Conservation (phyloP, 2,113 vertebrate species). For the Catharus bicknelli region DNA sequence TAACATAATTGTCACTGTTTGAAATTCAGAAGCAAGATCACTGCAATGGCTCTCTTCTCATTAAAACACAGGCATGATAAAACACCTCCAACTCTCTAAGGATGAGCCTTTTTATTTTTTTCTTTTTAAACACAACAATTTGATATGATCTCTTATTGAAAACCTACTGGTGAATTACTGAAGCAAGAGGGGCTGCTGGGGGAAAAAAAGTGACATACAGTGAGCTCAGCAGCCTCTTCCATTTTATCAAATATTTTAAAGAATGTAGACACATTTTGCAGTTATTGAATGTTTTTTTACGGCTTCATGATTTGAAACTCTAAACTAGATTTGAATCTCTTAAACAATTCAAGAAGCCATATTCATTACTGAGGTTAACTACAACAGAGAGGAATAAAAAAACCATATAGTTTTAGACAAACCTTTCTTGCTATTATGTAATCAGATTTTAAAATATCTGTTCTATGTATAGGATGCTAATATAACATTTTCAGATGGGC, state of each 20-base stretch:
- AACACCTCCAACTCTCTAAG: slow-evolving; percentile 34
- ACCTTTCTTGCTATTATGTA: slow-evolving; percentile 9
- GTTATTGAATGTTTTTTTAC: not conserved
- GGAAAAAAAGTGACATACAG: not conserved
- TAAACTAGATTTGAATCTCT: not conserved
- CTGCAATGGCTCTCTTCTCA: slow-evolving; percentile 33
- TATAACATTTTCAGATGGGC: slow-evolving; percentile 58
- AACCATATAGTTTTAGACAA: not conserved
- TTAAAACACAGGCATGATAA: slow-evolving; percentile 63
- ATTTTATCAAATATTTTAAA: not conserved
- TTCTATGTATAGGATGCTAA: slow-evolving; percentile 38
- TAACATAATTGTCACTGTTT: not conserved
- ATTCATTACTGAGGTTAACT: not conserved
- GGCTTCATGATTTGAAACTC: slow-evolving; percentile 7
- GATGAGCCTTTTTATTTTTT: slow-evolving; percentile 27
- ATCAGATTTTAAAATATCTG: not conserved
- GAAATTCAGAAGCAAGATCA: slow-evolving; percentile 30
- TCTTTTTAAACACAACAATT: not conserved
- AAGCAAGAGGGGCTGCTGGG: slow-evolving; percentile 59
- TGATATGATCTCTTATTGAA: slow-evolving; percentile 51
- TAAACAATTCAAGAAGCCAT: slow-evolving; percentile 46
- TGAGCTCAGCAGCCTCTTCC: not conserved
- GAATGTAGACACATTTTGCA: not conserved
- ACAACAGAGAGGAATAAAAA: not conserved
- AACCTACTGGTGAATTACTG: slow-evolving; percentile 82